Percentiles rank a stretch among this genome's conserved stretches.
Evolutionary conservation across 2,113 vertebrate species (phyloP).

Genomic region (Chaetodon trifascialis): DNA sequence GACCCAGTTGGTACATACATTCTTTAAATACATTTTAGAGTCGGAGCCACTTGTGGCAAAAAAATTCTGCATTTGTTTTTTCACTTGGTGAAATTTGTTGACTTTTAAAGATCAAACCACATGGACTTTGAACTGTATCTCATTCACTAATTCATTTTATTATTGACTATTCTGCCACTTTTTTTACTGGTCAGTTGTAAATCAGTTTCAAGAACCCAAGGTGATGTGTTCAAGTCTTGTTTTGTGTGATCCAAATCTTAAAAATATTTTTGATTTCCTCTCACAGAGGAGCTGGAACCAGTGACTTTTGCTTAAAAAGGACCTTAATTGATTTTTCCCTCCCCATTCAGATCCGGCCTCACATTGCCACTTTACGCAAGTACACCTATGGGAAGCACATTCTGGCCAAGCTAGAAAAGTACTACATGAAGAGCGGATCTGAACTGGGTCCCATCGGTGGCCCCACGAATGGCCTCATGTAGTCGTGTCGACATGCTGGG

Average conservation of each 20-base stretch:
- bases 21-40: too few species aligned
- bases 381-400: constrained; percentile 99
- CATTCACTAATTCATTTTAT: not conserved
- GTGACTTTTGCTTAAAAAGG: not conserved
- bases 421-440: constrained; percentile 98
- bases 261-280: not conserved
- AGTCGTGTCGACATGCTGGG: constrained; percentile 47
- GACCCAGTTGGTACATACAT: too few species aligned
- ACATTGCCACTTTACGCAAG: constrained; percentile 97
- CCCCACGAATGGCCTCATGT: constrained; percentile 96
- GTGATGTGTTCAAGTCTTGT: not conserved
- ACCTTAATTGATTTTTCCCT: not conserved
- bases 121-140: not conserved
- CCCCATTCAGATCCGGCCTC: constrained; percentile 92
- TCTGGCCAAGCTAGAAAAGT: constrained; percentile 98
- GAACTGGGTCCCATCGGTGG: constrained; percentile 96
- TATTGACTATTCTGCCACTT: not conserved
- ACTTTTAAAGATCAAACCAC: too few species aligned
- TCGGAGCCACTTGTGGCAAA: too few species aligned
- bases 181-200: too few species aligned
- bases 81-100: not conserved
- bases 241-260: not conserved
- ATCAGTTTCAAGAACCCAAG: too few species aligned
- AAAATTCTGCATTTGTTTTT: too few species aligned
- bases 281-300: not conserved